Percentiles rank a stretch among this genome's conserved stretches.
Evolutionary conservation across 2,797 vertebrate genomes (phyloP).

Genomic region (Xyrichtys novacula): DNA sequence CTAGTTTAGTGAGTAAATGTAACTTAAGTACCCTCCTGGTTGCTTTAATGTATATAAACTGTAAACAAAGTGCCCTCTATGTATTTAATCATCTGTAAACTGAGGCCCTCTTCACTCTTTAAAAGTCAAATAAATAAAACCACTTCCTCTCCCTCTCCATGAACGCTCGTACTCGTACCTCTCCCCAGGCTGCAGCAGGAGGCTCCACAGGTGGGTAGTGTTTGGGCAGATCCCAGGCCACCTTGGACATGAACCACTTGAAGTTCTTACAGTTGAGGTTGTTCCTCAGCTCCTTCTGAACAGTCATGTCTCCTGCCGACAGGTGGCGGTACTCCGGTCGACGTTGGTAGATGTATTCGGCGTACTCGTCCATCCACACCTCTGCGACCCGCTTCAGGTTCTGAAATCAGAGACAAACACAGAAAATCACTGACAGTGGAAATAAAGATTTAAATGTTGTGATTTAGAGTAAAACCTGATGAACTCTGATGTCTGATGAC

Average conservation of each 20-base stretch:
- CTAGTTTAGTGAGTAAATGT: too few species aligned
- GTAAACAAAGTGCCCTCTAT: too few species aligned
- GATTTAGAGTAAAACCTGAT: too few species aligned
- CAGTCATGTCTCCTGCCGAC: slow-evolving; percentile 90
- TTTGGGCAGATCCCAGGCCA: slow-evolving; percentile 96
- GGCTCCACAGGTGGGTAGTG: slow-evolving; percentile 97
- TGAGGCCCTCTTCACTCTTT: too few species aligned
- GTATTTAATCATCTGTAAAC: too few species aligned
- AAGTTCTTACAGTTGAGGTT: slow-evolving; percentile 92
- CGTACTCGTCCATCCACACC: slow-evolving; percentile 99
- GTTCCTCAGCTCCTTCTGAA: slow-evolving; percentile 92
- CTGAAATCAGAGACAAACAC: slow-evolving; percentile 68
- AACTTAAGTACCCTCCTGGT: too few species aligned
- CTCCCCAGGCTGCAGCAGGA: slow-evolving; percentile 95
- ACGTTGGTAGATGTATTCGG: slow-evolving; percentile 95
- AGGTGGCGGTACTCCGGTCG: slow-evolving; percentile 97
- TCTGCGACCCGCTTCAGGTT: slow-evolving; percentile 97
- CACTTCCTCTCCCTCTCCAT: too few species aligned
- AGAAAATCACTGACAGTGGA: too few species aligned
- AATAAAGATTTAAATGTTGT: too few species aligned
- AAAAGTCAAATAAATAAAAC: too few species aligned
- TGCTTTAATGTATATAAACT: too few species aligned
- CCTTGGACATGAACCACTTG: slow-evolving; percentile 96
- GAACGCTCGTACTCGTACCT: slow-evolving; percentile 80
- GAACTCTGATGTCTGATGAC: too few species aligned